Base-by-base conservation (phyloP, 1,140 invertebrate genomes). In the Drosophila rufa region DNA sequence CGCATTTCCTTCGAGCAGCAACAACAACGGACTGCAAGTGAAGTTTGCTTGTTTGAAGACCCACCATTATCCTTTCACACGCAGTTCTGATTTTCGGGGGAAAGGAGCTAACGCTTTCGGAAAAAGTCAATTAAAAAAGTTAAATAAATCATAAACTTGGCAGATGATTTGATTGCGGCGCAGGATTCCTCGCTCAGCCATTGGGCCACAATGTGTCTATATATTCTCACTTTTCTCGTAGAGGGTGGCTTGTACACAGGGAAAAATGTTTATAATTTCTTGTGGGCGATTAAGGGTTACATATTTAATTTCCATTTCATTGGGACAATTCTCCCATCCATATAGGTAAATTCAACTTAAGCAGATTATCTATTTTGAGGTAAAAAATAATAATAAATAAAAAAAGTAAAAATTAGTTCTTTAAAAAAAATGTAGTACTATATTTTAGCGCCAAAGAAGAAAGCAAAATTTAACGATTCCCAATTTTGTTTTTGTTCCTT, bases 51-150 rank as follows among this genome's bases (percentile, higher is more conserved):
- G 62, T 71, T 70, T 81, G 79, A 91, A 84, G 82, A 81, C 78
- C 84, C 79, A 58, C 68, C 87, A 91, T 92, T 92, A 91, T 92
- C 85, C 85, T 92, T 91, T 92, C 82, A 91, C 91, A 92, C 82
- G 86, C 90, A 91, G 82, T 62, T 51, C 55, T 59, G 55, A 61
- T 36, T 67, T 59, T 59, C 59, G 36, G 71, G 73, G 66, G 65
- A 66, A 66, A 50, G 71, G 40, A 55, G 45, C 56, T 48, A 3
- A 56, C 57, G 56, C 36, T 59, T 55, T 87, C 78, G 91, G 91
- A 92, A 92, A 92, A 92, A 92, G 91, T 92, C 91, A 92, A 92
- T 92, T 92, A 92, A 92, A 92, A 92, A 92, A 92, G 91, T 92
- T 92, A 92, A 92, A 92, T 92, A 92, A 92, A 92, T 92, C 91